Base-by-base conservation (phyloP, 2,888 invertebrate genomes). In the Arge pagana region DNA sequence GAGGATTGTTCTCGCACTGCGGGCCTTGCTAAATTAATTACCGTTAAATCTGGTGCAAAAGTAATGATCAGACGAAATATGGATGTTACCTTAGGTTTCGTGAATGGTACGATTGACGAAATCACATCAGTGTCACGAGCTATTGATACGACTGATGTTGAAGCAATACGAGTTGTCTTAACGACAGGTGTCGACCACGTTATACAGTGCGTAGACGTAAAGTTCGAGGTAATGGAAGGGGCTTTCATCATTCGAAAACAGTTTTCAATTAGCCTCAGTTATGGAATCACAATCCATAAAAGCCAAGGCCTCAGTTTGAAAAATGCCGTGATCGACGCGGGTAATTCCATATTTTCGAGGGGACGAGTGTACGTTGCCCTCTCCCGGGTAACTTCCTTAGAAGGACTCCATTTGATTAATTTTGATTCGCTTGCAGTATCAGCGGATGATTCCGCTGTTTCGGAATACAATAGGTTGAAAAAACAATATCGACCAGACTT, bases 41-140 rank as follows among this genome's bases (percentile, higher is more conserved):
- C 28, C 11, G 42, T 64, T 19, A 64, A 65, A 52, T 36, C 54
- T 19, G 59, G 56, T 24, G 56, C 54, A 11, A 57, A 52, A 54
- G 43, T 66, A 7, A 66, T 67, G 64, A 50, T 68, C 5, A 42
- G 56, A 33, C 57, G 60, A 45, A 65, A 65, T 45, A 61, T 61
- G 33, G 60, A 65, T 42, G 56, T 64, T 10, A 57, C 54, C 5
- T 11, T 59, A 43, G 60, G 63, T 6, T 50, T 65, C 30, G 60
- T 66, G 0, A 65, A 64, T 50, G 63, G 64, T 8, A 48, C 63
- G 1, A 59, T 64, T 30, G 57, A 59, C 10, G 50, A 8, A 2
- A 45, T 63, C 8, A 24, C 51, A 23, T 31, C 45, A 1, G 31
- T 63, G 31, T 35, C 40, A 11, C 43, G 30, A 41, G 23, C 37